Evolutionary conservation across 2,113 vertebrate genomes (phyloP).

Genomic region (Oriolus oriolus): DNA sequence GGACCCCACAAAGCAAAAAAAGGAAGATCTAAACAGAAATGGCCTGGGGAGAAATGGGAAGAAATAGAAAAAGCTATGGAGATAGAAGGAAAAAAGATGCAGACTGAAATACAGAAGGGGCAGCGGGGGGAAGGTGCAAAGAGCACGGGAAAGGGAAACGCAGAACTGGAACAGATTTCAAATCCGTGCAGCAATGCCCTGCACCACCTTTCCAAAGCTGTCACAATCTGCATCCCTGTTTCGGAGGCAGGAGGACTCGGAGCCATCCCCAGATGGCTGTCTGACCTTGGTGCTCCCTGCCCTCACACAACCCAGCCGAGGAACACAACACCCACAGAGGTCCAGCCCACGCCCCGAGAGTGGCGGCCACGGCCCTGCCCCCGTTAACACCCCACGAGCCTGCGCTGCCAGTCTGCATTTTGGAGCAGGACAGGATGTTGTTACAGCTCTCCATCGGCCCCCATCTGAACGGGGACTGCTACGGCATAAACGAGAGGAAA

Average conservation of each 20-base stretch:
- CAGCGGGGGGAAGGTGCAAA: neutral
- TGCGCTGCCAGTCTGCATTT: neutral
- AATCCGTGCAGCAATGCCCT: neutral
- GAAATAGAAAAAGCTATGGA: neutral
- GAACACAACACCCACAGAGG: neutral
- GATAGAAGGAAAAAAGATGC: neutral
- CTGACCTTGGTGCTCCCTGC: conserved; percentile 9
- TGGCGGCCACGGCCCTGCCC: neutral
- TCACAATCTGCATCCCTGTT: neutral
- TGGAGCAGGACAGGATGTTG: neutral
- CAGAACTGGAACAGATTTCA: neutral
- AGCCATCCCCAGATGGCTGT: neutral
- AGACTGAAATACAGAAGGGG: neutral
- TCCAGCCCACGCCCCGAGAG: neutral
- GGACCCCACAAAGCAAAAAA: neutral
- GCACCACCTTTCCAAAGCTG: neutral
- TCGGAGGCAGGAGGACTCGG: neutral
- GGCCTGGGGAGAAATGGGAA: neutral
- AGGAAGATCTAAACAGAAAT: neutral
- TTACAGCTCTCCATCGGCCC: neutral
- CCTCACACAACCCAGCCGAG: neutral
- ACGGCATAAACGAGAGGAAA: conserved; percentile 33
- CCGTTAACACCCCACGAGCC: neutral
- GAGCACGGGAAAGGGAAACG: neutral
- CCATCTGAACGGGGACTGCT: conserved; percentile 18